Conservation (phyloP, 2,113 vertebrate species). For the Oenanthe melanoleuca region DNA sequence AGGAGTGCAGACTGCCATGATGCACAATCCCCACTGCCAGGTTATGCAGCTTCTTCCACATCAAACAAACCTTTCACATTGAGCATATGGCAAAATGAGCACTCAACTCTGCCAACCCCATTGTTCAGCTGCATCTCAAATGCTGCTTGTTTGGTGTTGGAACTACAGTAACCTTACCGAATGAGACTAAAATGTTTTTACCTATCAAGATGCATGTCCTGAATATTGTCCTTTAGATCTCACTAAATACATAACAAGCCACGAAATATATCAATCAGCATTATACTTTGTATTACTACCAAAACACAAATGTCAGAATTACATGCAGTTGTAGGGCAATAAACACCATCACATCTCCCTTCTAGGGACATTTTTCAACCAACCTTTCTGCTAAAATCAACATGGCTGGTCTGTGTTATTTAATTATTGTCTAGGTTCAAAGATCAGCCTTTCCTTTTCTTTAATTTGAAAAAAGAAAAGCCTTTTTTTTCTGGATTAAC, state of each 20-base stretch:
- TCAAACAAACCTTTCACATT: not conserved
- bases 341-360: not conserved
- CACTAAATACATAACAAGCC: not conserved
- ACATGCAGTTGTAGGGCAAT: not conserved
- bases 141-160: not conserved
- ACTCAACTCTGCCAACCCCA: not conserved
- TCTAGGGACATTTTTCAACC: constrained; percentile 1
- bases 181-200: not conserved
- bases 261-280: not conserved
- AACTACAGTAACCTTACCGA: not conserved
- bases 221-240: not conserved
- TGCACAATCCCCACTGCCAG: not conserved
- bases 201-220: not conserved
- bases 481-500: constrained; percentile 61
- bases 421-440: constrained; percentile 64
- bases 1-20: not conserved
- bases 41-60: not conserved
- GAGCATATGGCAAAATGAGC: not conserved
- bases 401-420: constrained; percentile 3
- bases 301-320: not conserved
- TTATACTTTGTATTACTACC: not conserved
- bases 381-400: constrained; percentile 28
- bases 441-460: constrained; percentile 47
- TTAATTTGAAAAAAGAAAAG: constrained; percentile 54
- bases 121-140: constrained; percentile 24